These are phyloP conservation scores for Pheosia tremula DNA, from an alignment of 2,888 invertebrate genomes.

Conservation along the genomic window DNA sequence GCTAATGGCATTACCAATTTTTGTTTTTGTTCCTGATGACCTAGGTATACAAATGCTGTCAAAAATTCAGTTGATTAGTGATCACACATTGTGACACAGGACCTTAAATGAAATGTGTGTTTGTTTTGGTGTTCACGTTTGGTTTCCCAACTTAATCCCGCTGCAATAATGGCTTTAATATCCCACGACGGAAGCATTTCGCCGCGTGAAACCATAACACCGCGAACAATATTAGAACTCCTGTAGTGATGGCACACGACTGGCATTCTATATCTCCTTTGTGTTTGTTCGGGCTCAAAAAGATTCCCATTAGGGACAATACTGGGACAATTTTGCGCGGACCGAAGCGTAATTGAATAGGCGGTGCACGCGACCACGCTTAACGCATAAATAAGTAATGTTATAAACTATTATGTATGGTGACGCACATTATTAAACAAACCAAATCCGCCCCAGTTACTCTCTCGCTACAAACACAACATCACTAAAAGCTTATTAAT, in stretches of 20 bases:
- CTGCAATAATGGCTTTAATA: conserved; percentile 59
- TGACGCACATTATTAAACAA: conserved; percentile 59
- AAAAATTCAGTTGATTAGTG: too few species aligned
- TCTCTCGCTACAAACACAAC: conserved; percentile 45
- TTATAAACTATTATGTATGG: conserved; percentile 68
- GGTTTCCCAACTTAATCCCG: conserved; percentile 51
- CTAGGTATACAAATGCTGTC: too few species aligned
- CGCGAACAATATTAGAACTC: conserved; percentile 71
- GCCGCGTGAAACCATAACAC: conserved; percentile 58
- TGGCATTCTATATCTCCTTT: conserved; percentile 64
- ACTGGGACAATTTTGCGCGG: conserved; percentile 74
- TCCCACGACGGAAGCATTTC: conserved; percentile 55
- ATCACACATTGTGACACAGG: too few species aligned
- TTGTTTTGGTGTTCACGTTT: conserved; percentile 40
- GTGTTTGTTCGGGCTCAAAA: conserved; percentile 74
- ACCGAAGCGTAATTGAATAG: conserved; percentile 77
- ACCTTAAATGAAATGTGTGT: conserved; percentile 42
- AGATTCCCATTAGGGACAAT: conserved; percentile 74
- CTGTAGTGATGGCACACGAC: conserved; percentile 78
- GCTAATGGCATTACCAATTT: conserved; percentile 62
- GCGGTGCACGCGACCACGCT: conserved; percentile 74
- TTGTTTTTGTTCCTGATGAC: conserved; percentile 41
- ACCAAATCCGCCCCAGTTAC: conserved; percentile 53
- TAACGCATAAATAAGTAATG: conserved; percentile 70
- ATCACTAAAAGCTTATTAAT: conserved; percentile 60